Evolutionary conservation across 2,888 invertebrate species (phyloP).

Genomic region (Clanis bilineata): DNA sequence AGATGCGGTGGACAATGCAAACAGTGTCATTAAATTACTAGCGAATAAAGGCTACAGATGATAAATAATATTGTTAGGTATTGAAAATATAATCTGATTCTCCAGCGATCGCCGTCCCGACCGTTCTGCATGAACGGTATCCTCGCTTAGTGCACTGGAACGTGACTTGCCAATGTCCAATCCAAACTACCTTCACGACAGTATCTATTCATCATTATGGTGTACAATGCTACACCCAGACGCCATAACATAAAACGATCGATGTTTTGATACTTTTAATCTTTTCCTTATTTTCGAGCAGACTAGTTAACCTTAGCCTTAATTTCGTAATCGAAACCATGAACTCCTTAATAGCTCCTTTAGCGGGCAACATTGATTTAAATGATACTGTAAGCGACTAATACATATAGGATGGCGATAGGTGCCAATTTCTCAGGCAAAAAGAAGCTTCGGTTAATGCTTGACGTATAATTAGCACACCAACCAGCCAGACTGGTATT

Average conservation of each 20-base stretch:
- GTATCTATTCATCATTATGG: slow-evolving; percentile 30
- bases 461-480: slow-evolving; percentile 2
- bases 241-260: not conserved
- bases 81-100: slow-evolving; percentile 23
- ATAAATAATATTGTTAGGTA: slow-evolving; percentile 22
- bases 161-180: slow-evolving; percentile 67
- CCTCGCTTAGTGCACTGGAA: slow-evolving; percentile 65
- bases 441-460: slow-evolving; percentile 17
- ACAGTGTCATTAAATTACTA: not conserved
- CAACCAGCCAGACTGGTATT: slow-evolving; percentile 43
- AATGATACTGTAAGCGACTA: not conserved
- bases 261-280: not conserved
- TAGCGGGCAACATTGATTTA: not conserved
- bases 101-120: slow-evolving; percentile 30
- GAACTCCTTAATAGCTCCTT: not conserved
- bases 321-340: not conserved
- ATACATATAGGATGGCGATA: not conserved
- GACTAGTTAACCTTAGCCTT: not conserved
- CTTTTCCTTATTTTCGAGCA: not conserved
- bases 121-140: slow-evolving; percentile 66
- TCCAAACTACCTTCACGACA: slow-evolving; percentile 52
- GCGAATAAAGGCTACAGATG: not conserved
- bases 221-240: not conserved
- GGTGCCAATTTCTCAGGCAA: slow-evolving; percentile 25
- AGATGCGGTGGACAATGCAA: not conserved